Base-by-base conservation (phyloP, 2,797 vertebrate genomes). In the Mormyrops boulengeri region DNA sequence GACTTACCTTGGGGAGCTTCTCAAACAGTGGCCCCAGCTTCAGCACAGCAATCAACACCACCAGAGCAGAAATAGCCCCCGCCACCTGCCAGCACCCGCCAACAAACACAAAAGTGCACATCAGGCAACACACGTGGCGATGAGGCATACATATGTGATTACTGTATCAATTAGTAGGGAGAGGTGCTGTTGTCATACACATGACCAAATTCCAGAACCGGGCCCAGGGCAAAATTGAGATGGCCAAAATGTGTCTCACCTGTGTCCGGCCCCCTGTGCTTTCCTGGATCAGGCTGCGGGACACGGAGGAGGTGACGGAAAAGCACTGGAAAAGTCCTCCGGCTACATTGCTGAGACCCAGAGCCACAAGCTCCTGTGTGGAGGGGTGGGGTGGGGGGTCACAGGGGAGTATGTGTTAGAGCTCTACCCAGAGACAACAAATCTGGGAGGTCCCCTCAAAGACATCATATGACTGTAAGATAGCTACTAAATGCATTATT, bases 1-100 rank as follows among this genome's bases (percentile, higher is more conserved):
- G 49, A 22, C 7, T 22, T 94, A 99, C 99, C 97, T 98, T 99
- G 89, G 99, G 99, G 87, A 99, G 94, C 57, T 97, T 95, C 87
- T 95, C 94, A 93, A 99, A 99, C 87, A 99, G 94, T 11, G 97
- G 94, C 26, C 99, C 98, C 0, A 99, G 95, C 94, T 98, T 98
- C 90, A 99, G 47, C 22, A 99, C 97, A 2, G 98, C 97, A 89
- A 98, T 95, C 91, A 99, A 92, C 90, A 99, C 97, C 89, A 99
- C 95, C 17, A 98, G 92, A 88, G 96, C 96, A 12, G 98, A 96
- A 0, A 96, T 90, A 6, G 97, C 94, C 50, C 96, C 96, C 0
- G 98, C 98, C 90, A 99, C 95, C 99, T 99, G 93, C 26, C 0
- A 89, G 85, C 50, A 80, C 85, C 89, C 47, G 87, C 5, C 88